phyloP scores from a whole-genome alignment of 1,140 invertebrate species.

The Olivierus martensii region DNA sequence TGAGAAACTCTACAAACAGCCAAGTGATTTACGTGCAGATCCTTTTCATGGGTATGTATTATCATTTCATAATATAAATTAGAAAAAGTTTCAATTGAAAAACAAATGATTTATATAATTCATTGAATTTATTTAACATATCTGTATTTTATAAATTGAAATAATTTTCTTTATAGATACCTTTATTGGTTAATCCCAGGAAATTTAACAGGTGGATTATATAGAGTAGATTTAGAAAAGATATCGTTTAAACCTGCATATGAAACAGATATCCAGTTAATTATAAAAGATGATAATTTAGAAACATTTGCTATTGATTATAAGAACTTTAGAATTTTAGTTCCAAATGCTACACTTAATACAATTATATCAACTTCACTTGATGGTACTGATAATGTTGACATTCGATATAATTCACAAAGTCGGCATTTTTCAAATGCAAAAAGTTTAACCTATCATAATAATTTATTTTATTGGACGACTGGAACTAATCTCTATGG shows the following conservation, averaged over 20 bases:
- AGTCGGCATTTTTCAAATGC: slow-evolving; percentile 60
- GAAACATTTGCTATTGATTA: slow-evolving; percentile 65
- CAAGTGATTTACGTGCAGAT: slow-evolving; percentile 70
- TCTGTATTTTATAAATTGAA: not conserved
- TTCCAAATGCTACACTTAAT: slow-evolving; percentile 45
- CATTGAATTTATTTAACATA: no score
- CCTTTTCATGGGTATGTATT: slow-evolving; percentile 64
- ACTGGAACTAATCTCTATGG: slow-evolving; percentile 40
- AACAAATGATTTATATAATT: no score
- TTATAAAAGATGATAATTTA: slow-evolving; percentile 28
- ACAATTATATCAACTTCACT: slow-evolving; percentile 64
- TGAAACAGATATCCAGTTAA: no score
- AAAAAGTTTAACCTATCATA: slow-evolving; percentile 53
- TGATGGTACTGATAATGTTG: slow-evolving; percentile 56
- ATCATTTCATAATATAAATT: no score
- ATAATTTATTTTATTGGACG: slow-evolving; percentile 58
- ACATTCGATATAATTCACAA: slow-evolving; percentile 57
- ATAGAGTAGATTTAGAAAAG: slow-evolving; percentile 57
- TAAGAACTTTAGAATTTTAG: slow-evolving; percentile 59
- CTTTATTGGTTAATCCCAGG: slow-evolving; percentile 52
- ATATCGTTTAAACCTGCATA: slow-evolving; percentile 26
- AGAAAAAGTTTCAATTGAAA: no score
- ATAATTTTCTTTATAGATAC: slow-evolving; percentile 42
- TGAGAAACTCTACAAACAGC: slow-evolving; percentile 45
- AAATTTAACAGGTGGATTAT: slow-evolving; percentile 49